A percentile compares a stretch with the other conserved stretches of the same genome.
Evolutionary conservation across 2,797 vertebrate genomes (phyloP).

Genomic region (Darevskia mixta): DNA sequence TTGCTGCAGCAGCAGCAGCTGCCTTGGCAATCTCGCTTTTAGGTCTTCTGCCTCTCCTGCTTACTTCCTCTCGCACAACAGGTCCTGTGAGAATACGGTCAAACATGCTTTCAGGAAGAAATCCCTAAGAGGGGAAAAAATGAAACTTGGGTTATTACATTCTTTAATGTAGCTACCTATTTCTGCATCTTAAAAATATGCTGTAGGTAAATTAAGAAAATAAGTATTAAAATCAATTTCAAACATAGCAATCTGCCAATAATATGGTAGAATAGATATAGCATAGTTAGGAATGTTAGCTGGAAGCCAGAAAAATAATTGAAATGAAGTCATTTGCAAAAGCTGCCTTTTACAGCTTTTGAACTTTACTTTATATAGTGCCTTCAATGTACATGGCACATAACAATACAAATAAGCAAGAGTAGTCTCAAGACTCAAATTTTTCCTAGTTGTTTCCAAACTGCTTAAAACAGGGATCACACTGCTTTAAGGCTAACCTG

Average conservation of each 20-base stretch:
- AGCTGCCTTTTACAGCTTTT: background rate
- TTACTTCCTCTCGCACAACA: slow-evolving; percentile 96
- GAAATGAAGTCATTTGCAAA: background rate
- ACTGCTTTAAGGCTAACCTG: background rate
- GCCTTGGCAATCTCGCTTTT: slow-evolving; percentile 93
- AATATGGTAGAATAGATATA: background rate
- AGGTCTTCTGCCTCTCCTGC: slow-evolving; percentile 92
- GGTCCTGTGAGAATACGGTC: slow-evolving; percentile 97
- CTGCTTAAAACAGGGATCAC: background rate
- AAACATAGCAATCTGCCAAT: background rate
- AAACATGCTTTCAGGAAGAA: slow-evolving; percentile 97
- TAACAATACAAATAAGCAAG: background rate
- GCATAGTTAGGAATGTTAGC: background rate
- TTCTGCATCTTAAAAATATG: background rate
- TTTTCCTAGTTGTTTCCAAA: background rate
- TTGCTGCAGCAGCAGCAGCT: slow-evolving; percentile 72
- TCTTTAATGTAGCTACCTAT: background rate
- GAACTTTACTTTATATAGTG: background rate
- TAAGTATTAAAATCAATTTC: accelerated
- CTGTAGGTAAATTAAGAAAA: background rate
- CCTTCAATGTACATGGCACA: background rate
- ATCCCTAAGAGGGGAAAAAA: slow-evolving; percentile 83
- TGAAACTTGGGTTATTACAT: background rate
- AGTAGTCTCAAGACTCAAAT: background rate
- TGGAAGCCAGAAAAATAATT: background rate